Base-by-base conservation (phyloP, 2,888 invertebrate genomes). In the Cryptus armator region DNA sequence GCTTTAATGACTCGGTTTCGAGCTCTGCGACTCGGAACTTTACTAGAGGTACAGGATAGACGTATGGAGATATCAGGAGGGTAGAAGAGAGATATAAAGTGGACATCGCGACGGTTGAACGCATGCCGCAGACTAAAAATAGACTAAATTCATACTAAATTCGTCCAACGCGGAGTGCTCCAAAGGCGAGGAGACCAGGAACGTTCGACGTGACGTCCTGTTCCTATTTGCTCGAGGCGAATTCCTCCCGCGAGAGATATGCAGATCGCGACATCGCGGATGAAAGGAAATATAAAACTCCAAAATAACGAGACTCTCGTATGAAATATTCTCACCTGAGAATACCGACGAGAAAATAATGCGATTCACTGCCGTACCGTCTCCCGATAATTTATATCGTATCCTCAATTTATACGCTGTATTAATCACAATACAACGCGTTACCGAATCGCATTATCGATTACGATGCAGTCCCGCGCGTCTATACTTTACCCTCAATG, bases 1-100 rank as follows among this genome's bases (percentile, higher is more conserved):
- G 72, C 77, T 84, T 83, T 86, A 81, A 84, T 84, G 86, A 79
- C 75, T 37, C 37, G 5, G 68, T 82, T 84, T 81, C 86, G 81
- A 78, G 84, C 19, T 56, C 66, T 53, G 29, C 19, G 37, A 62
- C 46, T 68, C 77, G 68, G 24, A 71, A 37, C 37, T 76, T 70
- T 59, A 46, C 46, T 9, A 29, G 64, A 75, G 48, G 48, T 79
- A 67, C 76, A 74, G 46, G 80, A 64, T 71, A 59, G 77, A 80
- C 46, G 74, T 12, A 64, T 43, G 44, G 37, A 37, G 51, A 53
- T 62, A 74, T 48, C 48, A 24, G 72, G 14, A 74, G 53, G 66
- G 19, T 44, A 32, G 53, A 72, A 66, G 64, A 51, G 75, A 72
- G 64, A 71, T 64, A 72, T 71, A 51, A 71, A 80, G 79, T 66